Base-by-base conservation (phyloP, 2,888 invertebrate species). In the Cyclophora punctaria region DNA sequence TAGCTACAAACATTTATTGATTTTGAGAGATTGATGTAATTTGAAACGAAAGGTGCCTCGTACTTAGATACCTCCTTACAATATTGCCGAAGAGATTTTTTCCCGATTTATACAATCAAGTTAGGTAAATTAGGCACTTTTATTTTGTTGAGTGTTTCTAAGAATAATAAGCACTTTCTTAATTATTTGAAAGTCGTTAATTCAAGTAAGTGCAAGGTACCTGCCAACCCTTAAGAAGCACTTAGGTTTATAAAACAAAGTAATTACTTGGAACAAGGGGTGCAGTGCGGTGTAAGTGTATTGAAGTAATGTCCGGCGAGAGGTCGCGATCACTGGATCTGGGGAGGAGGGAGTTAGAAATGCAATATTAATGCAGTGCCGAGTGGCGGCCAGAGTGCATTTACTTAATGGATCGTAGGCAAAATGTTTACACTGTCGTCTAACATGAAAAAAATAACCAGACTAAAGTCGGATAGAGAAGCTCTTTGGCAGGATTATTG, bases 361-460 rank as follows among this genome's bases (percentile, higher is more conserved):
- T 91, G 90, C 89, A 90, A 90, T 90, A 90, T 91, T 91, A 90
- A 90, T 90, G 90, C 88, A 89, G 76, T 77, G 74, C 75, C 73
- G 82, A 82, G 81, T 80, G 74, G 80, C 70, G 78, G 70, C 74
- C 73, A 71, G 78, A 83, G 80, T 85, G 83, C 83, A 87, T 84
- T 83, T 84, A 81, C 84, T 82, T 85, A 86, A 87, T 86, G 83
- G 86, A 81, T 80, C 77, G 80, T 80, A 82, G 77, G 81, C 80
- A 80, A 83, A 84, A 79, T 85, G 79, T 80, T 83, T 83, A 80
- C 76, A 73, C 74, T 78, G 73, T 74, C 73, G 74, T 72, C 73
- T 71, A 78, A 78, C 71, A 75, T 64, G 71, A 77, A 75, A 80
- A 80, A 80, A 75, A 73, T 66, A 69, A 73, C 64, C 65, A 63